Evolutionary conservation across 1,140 invertebrate species (phyloP).

Genomic region (Drosophila prosaltans): DNA sequence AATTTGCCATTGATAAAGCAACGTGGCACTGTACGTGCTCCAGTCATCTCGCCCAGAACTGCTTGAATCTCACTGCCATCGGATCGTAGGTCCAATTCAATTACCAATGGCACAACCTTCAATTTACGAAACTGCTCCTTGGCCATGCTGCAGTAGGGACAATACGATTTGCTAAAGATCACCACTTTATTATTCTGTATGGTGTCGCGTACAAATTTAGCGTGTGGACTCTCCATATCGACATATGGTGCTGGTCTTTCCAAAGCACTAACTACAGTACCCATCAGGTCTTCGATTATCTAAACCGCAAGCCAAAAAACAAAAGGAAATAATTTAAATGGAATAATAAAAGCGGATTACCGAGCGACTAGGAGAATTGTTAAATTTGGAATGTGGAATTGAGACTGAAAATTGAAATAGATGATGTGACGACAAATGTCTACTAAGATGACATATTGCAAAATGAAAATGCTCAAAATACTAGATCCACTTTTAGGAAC

Average conservation of each 20-base stretch:
- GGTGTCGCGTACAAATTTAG: conserved; percentile 85
- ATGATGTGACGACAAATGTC: neutral
- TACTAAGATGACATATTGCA: neutral
- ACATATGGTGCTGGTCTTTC: conserved; percentile 39
- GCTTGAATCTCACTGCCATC: conserved; percentile 91
- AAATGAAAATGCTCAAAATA: no score
- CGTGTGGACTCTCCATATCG: conserved; percentile 57
- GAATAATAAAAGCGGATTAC: neutral
- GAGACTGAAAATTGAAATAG: neutral
- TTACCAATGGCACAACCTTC: conserved; percentile 87
- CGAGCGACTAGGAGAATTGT: neutral
- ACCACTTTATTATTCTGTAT: conserved; percentile 90
- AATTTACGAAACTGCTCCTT: conserved; percentile 90
- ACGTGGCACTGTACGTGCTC: conserved; percentile 93
- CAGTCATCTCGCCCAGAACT: conserved; percentile 91
- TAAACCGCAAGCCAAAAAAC: no score
- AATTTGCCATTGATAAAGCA: conserved; percentile 96
- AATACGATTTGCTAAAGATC: conserved; percentile 95
- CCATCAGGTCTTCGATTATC: conserved; percentile 43
- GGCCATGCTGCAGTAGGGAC: conserved; percentile 94
- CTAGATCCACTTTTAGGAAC: no score
- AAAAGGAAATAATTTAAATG: neutral
- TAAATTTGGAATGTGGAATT: neutral
- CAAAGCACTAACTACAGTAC: conserved; percentile 65
- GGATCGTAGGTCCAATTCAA: conserved; percentile 91